These are phyloP conservation scores for Mamestra brassicae DNA, from an alignment of 2,888 invertebrate species.

Conservation along the genomic window DNA sequence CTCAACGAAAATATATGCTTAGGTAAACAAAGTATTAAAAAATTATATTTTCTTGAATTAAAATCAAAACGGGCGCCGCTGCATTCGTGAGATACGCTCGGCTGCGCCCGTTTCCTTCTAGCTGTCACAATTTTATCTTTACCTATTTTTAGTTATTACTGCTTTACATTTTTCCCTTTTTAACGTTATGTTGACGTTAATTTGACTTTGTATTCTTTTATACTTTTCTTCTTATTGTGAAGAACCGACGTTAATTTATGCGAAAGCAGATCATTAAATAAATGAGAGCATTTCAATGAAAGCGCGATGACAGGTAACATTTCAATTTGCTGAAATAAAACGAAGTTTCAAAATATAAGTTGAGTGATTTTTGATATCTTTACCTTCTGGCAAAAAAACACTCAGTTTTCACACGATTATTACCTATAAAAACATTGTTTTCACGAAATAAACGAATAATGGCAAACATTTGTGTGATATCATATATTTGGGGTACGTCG, in stretches of 20 bases:
- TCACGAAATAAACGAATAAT: conserved; percentile 55
- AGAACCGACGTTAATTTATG: conserved; percentile 31
- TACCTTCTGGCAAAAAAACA: conserved; percentile 3
- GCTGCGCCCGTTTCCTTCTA: conserved; percentile 80
- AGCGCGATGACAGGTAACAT: conserved; percentile 28
- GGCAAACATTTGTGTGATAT: conserved; percentile 58
- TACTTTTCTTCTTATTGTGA: conserved; percentile 31
- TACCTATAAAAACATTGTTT: conserved; percentile 49
- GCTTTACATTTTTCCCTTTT: conserved; percentile 74
- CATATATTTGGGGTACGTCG: conserved; percentile 69
- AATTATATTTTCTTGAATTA: conserved; percentile 79
- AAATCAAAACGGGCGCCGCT: conserved; percentile 77
- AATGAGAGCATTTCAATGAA: conserved; percentile 17
- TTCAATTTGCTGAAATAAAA: conserved; percentile 31
- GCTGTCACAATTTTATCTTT: conserved; percentile 84
- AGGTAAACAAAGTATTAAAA: conserved; percentile 69
- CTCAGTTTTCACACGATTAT: conserved; percentile 38
- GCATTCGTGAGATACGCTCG: conserved; percentile 82
- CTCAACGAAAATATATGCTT: conserved; percentile 47
- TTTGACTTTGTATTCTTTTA: conserved; percentile 68
- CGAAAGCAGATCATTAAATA: conserved; percentile 29
- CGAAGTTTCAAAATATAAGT: conserved; percentile 11
- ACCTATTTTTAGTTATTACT: conserved; percentile 80
- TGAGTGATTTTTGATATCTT: conserved; percentile 32
- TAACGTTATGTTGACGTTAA: conserved; percentile 73